phyloP scores from a whole-genome alignment of 2,797 vertebrate species.

The Coranthus polyacanthus region DNA sequence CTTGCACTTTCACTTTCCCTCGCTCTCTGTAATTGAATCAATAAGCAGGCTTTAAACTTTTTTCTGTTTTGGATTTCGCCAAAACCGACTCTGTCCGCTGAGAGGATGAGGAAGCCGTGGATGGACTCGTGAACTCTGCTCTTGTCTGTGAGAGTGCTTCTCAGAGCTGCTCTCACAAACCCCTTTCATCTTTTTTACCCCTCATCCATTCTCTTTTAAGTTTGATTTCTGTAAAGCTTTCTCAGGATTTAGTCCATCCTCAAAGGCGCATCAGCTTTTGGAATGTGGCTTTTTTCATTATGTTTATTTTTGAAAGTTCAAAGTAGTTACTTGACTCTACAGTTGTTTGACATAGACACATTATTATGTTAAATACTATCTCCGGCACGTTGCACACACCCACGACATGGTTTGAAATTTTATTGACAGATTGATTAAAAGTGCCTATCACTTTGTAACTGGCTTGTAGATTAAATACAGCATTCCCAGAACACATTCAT shows the following conservation, averaged over 20 bases:
- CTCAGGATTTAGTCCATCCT: conserved; percentile 58
- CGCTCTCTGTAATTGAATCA: conserved; percentile 66
- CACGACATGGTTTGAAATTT: not conserved
- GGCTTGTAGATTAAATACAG: conserved; percentile 8
- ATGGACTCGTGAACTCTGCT: conserved; percentile 66
- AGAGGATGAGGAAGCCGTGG: conserved; percentile 49
- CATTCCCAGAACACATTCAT: not conserved
- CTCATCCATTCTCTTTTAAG: conserved; percentile 74
- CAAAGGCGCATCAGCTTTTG: conserved; percentile 40
- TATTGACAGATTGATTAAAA: conserved; percentile 19
- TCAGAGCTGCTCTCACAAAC: conserved; percentile 55
- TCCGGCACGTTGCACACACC: not conserved
- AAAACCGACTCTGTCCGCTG: conserved; percentile 48
- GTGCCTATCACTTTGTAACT: not conserved
- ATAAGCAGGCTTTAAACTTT: conserved; percentile 72
- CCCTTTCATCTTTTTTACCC: conserved; percentile 57
- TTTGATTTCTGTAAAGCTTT: conserved; percentile 69
- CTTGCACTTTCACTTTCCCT: conserved; percentile 29
- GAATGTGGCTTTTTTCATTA: conserved; percentile 7
- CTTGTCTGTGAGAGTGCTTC: conserved; percentile 57
- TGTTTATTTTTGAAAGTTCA: conserved; percentile 42
- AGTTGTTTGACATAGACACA: conserved; percentile 7
- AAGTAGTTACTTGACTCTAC: conserved; percentile 23
- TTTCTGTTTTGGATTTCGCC: conserved; percentile 56
- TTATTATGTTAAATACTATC: not conserved